Conservation (phyloP, 1,140 invertebrate genomes). For the Sitophilus oryzae region DNA sequence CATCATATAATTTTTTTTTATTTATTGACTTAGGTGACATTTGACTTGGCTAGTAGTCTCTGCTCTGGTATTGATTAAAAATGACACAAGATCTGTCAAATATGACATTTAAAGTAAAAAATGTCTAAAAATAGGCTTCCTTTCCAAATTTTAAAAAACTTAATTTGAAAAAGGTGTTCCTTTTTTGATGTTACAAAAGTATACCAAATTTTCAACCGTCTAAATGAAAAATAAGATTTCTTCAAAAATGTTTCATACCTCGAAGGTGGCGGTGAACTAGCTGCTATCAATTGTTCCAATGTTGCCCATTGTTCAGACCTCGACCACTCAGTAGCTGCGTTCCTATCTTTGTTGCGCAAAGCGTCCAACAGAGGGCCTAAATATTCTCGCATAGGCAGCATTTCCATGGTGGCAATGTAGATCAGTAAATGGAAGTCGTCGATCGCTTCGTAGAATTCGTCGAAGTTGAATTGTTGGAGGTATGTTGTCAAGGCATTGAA, state of each 20-base stretch:
- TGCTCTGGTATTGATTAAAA: too few species aligned
- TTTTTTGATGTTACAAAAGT: too few species aligned
- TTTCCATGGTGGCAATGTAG: conserved; percentile 87
- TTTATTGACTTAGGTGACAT: too few species aligned
- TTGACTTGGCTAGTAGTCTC: too few species aligned
- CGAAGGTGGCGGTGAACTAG: conserved; percentile 50
- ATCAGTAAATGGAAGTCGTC: conserved; percentile 91
- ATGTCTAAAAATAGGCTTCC: too few species aligned
- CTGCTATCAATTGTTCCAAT: conserved; percentile 76
- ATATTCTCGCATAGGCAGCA: conserved; percentile 71
- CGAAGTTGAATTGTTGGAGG: conserved; percentile 56
- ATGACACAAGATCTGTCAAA: too few species aligned
- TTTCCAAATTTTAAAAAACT: too few species aligned
- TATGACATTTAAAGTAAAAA: too few species aligned
- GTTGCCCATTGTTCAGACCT: conserved; percentile 79
- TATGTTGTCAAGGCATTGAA: conserved; percentile 73
- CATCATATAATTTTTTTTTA: too few species aligned
- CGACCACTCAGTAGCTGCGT: conserved; percentile 68
- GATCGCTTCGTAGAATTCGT: conserved; percentile 54
- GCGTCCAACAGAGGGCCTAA: conserved; percentile 73
- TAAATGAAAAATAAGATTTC: conserved; percentile 2
- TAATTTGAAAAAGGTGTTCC: too few species aligned
- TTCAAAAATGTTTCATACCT: conserved; percentile 29
- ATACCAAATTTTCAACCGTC: not conserved
- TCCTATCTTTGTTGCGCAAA: conserved; percentile 62